Percentiles rank a stretch among this genome's conserved stretches.
Evolutionary conservation across 2,797 vertebrate species (phyloP).

Genomic region (Neosilurus hyrtlii): DNA sequence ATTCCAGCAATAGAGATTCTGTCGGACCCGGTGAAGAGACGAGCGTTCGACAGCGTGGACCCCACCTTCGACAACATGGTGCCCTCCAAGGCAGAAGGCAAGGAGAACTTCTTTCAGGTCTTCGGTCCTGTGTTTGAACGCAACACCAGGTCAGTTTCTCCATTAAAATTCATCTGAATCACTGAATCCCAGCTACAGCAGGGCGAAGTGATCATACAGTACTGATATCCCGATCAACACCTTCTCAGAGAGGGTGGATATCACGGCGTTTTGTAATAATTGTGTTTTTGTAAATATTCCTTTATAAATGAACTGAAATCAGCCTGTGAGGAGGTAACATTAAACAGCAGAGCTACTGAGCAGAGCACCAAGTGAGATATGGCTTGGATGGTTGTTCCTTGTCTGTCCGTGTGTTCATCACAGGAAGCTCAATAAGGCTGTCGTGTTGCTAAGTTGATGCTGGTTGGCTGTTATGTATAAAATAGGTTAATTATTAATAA

Average conservation of each 20-base stretch:
- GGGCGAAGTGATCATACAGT: background rate
- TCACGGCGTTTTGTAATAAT: background rate
- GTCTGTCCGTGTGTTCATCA: too few relatives aligned
- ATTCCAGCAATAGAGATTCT: conserved; percentile 89
- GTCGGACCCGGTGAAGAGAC: conserved; percentile 89
- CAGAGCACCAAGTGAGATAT: too few relatives aligned
- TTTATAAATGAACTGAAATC: background rate
- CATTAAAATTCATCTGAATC: too few relatives aligned
- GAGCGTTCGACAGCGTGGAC: conserved; percentile 96
- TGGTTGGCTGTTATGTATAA: too few relatives aligned
- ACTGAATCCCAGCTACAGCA: background rate
- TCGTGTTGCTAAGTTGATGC: too few relatives aligned
- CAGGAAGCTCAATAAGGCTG: too few relatives aligned
- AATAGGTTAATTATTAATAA: too few relatives aligned
- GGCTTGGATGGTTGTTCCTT: too few relatives aligned
- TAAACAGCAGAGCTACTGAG: too few relatives aligned
- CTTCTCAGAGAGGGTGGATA: background rate
- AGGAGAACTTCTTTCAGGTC: conserved; percentile 92
- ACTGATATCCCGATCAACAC: too few relatives aligned
- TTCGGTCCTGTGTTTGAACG: conserved; percentile 89
- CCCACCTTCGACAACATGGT: conserved; percentile 93
- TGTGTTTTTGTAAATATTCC: background rate
- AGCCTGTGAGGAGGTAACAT: background rate
- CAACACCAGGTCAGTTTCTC: conserved; percentile 82
- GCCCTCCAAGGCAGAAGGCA: conserved; percentile 91